phyloP scores from a whole-genome alignment of 1,140 invertebrate species.

The Magallana gigas region DNA sequence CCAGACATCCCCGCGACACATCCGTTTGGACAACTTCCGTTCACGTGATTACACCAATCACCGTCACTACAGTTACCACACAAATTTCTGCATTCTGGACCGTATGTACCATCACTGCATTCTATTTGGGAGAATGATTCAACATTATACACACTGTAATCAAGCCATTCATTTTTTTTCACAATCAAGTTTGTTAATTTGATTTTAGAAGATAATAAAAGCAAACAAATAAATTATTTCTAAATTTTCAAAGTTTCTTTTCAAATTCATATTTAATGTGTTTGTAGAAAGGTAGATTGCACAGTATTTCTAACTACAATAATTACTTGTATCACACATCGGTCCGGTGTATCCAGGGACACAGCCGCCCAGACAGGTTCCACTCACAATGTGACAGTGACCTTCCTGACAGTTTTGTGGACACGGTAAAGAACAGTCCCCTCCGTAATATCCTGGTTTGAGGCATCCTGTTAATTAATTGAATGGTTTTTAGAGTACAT shows the following conservation, averaged over 20 bases:
- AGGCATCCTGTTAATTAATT: not conserved
- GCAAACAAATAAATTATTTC: too few species aligned
- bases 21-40: not conserved
- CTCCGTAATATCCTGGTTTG: not conserved
- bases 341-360: not conserved
- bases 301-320: not conserved
- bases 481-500: too few species aligned
- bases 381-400: not conserved
- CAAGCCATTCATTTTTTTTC: too few species aligned
- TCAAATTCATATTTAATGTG: too few species aligned
- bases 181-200: too few species aligned
- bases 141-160: too few species aligned
- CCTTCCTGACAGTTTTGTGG: not conserved
- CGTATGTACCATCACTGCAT: not conserved
- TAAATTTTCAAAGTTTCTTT: too few species aligned
- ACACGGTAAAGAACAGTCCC: not conserved
- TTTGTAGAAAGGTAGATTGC: too few species aligned
- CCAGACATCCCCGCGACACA: not conserved
- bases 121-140: not conserved
- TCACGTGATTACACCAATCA: not conserved
- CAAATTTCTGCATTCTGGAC: not conserved
- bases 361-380: not conserved
- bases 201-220: too few species aligned
- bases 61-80: constrained; percentile 16
- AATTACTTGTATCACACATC: not conserved